Evolutionary conservation across 2,797 vertebrate genomes (phyloP), one percentile per base, ranked within the genome.

Genomic region (Lerista edwardsae): DNA sequence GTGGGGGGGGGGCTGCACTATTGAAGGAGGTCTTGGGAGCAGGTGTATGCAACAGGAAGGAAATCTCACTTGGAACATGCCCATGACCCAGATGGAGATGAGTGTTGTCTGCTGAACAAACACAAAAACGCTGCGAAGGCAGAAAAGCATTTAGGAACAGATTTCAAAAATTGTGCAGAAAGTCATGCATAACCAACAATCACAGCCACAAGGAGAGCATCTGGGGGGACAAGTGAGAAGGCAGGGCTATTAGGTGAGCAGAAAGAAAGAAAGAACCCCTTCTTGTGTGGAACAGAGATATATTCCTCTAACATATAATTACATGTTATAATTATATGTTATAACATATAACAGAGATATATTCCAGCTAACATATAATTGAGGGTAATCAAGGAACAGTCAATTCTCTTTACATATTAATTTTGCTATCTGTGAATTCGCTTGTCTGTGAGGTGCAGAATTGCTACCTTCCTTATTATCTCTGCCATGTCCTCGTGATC

Each of bases 161-260:
- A 2, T 88, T 86, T 89, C 1, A 25, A 31, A 72, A 79, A n/a
- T 71, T 27, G 14, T 0, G 8, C 62, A 65, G n/a, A 3, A 4
- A 21, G 31, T 31, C 77, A 1, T 84, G 69, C 0, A 0, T 8
- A 6, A 86, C 64, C 75, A 1, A 0, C 15, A 55, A 80, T 27
- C 29, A 61, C 36, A 92, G 65, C 44, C 85, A 59, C 34, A 41
- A 78, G 75, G 21, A 84, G 76, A 79, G 59, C 81, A 86, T 61
- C 31, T 86, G 75, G 39, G 75, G 39, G 64, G 8, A 64, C 27
- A 62, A 71, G n/a, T 19, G 51, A 75, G 34, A 39, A 79, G 75
- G 25, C 39, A 64, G 17, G 67, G 69, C 36, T 47, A 0, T 25
- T 19, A 51, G 34, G 27, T 15, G 17, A 25, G 1, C 1, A 9